phyloP scores from a whole-genome alignment of 2,888 invertebrate species.

The Hoplodrina blanda region DNA sequence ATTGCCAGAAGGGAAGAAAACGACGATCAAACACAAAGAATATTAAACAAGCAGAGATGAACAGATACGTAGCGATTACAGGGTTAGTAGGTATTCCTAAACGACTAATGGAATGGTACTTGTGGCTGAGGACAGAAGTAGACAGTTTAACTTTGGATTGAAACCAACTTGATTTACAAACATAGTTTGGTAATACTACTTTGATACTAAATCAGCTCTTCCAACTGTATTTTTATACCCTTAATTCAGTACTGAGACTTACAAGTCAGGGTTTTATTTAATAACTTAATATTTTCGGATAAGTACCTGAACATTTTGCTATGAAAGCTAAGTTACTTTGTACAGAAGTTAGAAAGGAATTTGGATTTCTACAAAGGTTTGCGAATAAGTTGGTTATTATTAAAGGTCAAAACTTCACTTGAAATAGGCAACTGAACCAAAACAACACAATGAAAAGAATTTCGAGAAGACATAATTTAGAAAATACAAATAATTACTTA shows the following conservation, averaged over 20 bases:
- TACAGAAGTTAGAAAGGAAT: conserved; percentile 1
- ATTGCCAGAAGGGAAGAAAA: conserved; percentile 90
- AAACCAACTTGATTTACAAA: conserved; percentile 44
- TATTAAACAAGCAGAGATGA: conserved; percentile 82
- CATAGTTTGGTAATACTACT: background rate
- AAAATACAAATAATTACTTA: conserved; percentile 63
- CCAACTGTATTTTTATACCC: background rate
- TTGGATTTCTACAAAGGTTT: conserved; percentile 41
- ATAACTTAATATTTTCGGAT: background rate
- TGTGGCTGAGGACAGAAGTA: conserved; percentile 53
- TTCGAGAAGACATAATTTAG: conserved; percentile 61
- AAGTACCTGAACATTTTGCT: background rate
- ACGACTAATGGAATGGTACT: conserved; percentile 52
- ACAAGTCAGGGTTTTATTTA: background rate
- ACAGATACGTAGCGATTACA: conserved; percentile 68
- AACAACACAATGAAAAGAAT: conserved; percentile 62
- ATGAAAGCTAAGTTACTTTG: background rate
- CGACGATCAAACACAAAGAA: conserved; percentile 87
- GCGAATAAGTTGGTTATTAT: conserved; percentile 40
- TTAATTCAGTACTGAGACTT: background rate
- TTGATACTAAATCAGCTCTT: background rate
- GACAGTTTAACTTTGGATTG: conserved; percentile 22
- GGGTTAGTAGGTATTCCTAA: conserved; percentile 43
- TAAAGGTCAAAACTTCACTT: conserved; percentile 42
- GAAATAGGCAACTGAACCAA: conserved; percentile 60